These are phyloP conservation scores for Phaedon cochleariae DNA, from an alignment of 2,888 invertebrate species.

Conservation along the genomic window DNA sequence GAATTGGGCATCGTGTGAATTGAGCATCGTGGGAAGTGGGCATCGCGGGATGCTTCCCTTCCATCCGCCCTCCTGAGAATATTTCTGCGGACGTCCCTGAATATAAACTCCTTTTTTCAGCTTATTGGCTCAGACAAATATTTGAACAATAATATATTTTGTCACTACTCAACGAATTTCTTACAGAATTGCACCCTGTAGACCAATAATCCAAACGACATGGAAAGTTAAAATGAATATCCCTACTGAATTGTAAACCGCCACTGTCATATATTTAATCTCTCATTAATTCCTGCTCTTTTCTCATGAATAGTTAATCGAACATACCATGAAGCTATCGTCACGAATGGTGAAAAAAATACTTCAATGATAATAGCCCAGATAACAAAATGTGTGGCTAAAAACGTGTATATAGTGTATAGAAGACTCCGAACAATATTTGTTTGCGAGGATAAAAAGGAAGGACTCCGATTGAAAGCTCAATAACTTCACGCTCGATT, in stretches of 20 bases:
- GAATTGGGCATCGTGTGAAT: too few species aligned
- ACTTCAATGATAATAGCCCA: constrained; percentile 32
- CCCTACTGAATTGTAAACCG: constrained; percentile 21
- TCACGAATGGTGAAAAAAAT: constrained; percentile 36
- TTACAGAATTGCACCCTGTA: not conserved
- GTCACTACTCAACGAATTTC: not conserved
- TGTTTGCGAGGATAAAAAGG: too few species aligned
- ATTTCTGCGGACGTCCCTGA: too few species aligned
- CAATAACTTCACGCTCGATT: too few species aligned
- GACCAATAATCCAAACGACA: constrained; percentile 1
- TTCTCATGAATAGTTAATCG: constrained; percentile 45
- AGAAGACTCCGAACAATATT: too few species aligned
- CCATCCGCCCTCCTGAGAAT: too few species aligned
- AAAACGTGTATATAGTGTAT: too few species aligned
- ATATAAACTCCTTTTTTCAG: too few species aligned
- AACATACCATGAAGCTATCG: constrained; percentile 38
- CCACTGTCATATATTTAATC: constrained; percentile 24
- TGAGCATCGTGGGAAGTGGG: too few species aligned
- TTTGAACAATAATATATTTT: too few species aligned
- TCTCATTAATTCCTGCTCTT: constrained; percentile 27
- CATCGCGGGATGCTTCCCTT: too few species aligned
- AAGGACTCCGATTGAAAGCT: too few species aligned
- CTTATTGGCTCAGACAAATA: not conserved
- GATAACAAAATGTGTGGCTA: not conserved
- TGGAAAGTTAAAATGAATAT: constrained; percentile 18